Evolutionary conservation across 1,140 invertebrate species (phyloP).

Genomic region (Drosophila triauraria): DNA sequence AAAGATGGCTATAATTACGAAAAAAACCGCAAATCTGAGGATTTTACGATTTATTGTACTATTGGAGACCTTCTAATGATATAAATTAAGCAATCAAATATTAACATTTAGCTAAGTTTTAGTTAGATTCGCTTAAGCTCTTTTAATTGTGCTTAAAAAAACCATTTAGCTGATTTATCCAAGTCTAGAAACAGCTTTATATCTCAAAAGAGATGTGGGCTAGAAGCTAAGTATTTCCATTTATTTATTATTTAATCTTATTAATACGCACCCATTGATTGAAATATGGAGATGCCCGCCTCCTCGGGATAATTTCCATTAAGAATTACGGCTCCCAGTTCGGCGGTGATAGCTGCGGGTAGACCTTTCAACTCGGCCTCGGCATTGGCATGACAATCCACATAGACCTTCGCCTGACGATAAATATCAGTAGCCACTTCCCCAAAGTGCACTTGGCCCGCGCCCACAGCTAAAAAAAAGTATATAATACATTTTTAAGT

Average conservation of each 20-base stretch:
- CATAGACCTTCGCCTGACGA: conserved; percentile 70
- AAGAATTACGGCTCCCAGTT: conserved; percentile 83
- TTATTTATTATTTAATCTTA: background rate
- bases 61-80: too few species aligned
- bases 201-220: too few species aligned
- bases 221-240: background rate
- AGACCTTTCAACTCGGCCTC: conserved; percentile 77
- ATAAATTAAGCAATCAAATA: too few species aligned
- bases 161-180: too few species aligned
- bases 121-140: too few species aligned
- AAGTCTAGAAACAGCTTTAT: too few species aligned
- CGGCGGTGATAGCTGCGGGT: conserved; percentile 72
- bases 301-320: conserved; percentile 22
- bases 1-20: conserved; percentile 5
- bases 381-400: conserved; percentile 84
- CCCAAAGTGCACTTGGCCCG: conserved; percentile 76
- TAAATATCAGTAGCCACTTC: conserved; percentile 85
- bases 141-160: too few species aligned
- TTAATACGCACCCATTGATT: conserved; percentile 62
- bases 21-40: background rate
- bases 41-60: background rate
- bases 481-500: background rate
- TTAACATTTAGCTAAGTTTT: too few species aligned
- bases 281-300: conserved; percentile 56
- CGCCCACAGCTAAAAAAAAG: conserved; percentile 84